phyloP scores from a whole-genome alignment of 1,140 invertebrate genomes.

The Odontomachus brunneus region DNA sequence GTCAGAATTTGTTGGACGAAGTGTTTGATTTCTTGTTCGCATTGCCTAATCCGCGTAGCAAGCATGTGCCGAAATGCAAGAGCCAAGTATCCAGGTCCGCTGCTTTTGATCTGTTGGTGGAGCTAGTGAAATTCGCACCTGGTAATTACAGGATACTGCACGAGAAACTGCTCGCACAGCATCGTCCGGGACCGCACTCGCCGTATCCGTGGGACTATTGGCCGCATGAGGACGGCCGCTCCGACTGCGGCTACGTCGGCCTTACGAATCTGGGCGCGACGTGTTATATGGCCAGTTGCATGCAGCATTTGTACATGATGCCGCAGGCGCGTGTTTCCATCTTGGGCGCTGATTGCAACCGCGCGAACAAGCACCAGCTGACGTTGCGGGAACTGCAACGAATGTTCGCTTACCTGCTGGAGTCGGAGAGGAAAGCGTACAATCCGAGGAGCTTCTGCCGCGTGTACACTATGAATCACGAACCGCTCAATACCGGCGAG shows the following conservation, averaged over 20 bases:
- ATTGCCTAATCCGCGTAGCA: constrained; percentile 92
- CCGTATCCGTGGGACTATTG: constrained; percentile 98
- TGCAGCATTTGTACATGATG: constrained; percentile 99
- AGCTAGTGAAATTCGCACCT: constrained; percentile 92
- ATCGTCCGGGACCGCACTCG: constrained; percentile 93
- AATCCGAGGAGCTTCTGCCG: constrained; percentile 98
- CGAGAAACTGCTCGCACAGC: constrained; percentile 93
- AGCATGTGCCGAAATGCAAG: constrained; percentile 97
- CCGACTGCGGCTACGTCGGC: constrained; percentile 97
- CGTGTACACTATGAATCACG: constrained; percentile 98
- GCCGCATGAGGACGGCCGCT: constrained; percentile 97
- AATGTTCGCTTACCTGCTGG: constrained; percentile 98
- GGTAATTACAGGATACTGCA: constrained; percentile 95
- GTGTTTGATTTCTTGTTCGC: constrained; percentile 96
- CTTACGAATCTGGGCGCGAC: constrained; percentile 97
- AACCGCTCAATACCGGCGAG: constrained; percentile 97
- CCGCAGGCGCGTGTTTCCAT: constrained; percentile 94
- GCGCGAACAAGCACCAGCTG: constrained; percentile 91
- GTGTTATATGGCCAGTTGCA: constrained; percentile 98
- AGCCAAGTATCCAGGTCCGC: constrained; percentile 94
- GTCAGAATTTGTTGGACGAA: constrained; percentile 90
- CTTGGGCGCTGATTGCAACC: constrained; percentile 88
- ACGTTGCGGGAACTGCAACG: constrained; percentile 95
- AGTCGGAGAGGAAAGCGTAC: constrained; percentile 97
- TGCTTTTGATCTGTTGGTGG: constrained; percentile 95